Evolutionary conservation across 2,797 vertebrate species (phyloP).

Genomic region (Rhincodon typus): DNA sequence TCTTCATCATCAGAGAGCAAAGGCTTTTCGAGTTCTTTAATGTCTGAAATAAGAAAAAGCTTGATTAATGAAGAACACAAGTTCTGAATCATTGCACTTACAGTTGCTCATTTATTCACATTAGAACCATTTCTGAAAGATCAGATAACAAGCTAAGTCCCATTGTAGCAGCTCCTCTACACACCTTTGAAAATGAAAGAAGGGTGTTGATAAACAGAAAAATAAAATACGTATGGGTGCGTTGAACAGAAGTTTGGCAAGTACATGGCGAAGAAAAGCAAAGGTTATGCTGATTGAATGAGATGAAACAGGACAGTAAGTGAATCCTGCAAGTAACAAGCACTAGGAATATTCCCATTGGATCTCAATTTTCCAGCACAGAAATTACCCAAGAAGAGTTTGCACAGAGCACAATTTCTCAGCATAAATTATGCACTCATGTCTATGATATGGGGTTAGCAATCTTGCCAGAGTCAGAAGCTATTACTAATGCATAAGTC

Average conservation of each 20-base stretch:
- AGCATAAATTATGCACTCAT: not conserved
- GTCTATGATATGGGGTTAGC: not conserved
- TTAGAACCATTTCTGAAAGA: not conserved
- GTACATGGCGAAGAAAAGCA: not conserved
- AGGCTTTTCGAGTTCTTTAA: conserved; percentile 69
- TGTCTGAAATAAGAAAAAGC: conserved; percentile 49
- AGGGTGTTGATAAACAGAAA: not conserved
- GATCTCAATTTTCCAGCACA: not conserved
- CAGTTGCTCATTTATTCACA: not conserved
- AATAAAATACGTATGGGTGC: not conserved
- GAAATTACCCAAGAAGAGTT: not conserved
- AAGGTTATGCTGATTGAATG: not conserved
- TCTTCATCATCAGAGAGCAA: conserved; percentile 61
- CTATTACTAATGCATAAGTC: not conserved
- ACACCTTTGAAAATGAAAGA: not conserved
- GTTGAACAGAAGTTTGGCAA: not conserved
- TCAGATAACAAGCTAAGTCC: not conserved
- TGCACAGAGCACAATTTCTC: not conserved
- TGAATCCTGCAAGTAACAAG: no score
- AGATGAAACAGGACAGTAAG: not conserved
- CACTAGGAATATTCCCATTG: not conserved
- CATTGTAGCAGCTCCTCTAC: not conserved
- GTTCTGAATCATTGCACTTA: not conserved
- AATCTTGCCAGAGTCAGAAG: not conserved
- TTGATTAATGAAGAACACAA: not conserved